Evolutionary conservation across 92 coral and sea anemone species (phyloP).

Genomic region (Parazoanthus atlanticus): DNA sequence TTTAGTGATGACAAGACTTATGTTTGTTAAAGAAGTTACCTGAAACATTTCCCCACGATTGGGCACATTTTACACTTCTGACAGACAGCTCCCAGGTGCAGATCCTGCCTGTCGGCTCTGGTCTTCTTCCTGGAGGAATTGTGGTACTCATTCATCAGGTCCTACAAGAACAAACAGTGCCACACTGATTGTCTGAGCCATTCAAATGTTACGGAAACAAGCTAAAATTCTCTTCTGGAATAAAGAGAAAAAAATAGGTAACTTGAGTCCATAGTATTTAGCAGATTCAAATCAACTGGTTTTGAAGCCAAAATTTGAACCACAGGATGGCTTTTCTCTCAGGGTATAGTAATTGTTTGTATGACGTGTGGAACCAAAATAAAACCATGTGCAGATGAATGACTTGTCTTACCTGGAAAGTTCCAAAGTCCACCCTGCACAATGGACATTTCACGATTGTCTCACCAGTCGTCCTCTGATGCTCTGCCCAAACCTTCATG

Average conservation of each 20-base stretch:
- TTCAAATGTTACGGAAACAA: too few relatives aligned
- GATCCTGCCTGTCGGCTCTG: conserved; percentile 89
- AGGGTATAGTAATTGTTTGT: too few relatives aligned
- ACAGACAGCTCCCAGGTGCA: conserved; percentile 92
- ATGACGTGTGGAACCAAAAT: not conserved
- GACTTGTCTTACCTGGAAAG: conserved; percentile 77
- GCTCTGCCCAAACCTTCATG: conserved; percentile 99
- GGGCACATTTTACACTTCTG: conserved; percentile 82
- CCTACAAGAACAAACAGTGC: conserved; percentile 51
- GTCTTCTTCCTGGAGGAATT: conserved; percentile 87
- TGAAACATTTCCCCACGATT: conserved; percentile 94
- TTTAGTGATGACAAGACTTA: too few relatives aligned
- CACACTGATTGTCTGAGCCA: not conserved
- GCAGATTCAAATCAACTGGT: too few relatives aligned
- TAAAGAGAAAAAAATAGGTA: too few relatives aligned
- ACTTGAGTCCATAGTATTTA: too few relatives aligned
- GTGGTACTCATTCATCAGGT: conserved; percentile 84
- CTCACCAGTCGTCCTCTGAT: conserved; percentile 95
- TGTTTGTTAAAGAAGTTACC: conserved; percentile 47
- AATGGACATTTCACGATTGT: conserved; percentile 92
- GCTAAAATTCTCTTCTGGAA: too few relatives aligned
- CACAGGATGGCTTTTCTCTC: too few relatives aligned
- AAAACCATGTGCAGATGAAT: too few relatives aligned
- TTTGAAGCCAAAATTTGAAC: too few relatives aligned
- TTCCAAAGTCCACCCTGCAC: conserved; percentile 97